A percentile compares a stretch with the other conserved stretches of the same genome.
Evolutionary conservation across 2,888 invertebrate genomes (phyloP).

Genomic region (Zygogramma bicolorata): DNA sequence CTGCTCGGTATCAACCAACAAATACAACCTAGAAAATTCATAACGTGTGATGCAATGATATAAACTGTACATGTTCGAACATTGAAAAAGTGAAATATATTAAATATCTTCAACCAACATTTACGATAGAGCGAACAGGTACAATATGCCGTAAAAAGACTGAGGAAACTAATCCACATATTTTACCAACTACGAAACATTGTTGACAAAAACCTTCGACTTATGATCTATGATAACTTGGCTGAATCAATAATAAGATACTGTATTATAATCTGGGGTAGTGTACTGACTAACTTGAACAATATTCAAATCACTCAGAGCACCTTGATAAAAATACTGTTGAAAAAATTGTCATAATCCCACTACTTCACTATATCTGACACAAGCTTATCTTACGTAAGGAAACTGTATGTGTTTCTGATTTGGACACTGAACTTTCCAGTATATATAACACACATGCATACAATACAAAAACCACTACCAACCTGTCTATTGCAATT

Average conservation of each 20-base stretch:
- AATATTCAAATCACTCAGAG: too few species aligned
- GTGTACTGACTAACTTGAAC: too few species aligned
- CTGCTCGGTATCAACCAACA: slow-evolving; percentile 7
- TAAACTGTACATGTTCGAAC: too few species aligned
- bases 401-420: not conserved
- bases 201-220: slow-evolving; percentile 1
- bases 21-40: not conserved
- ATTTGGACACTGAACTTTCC: not conserved
- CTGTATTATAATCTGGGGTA: too few species aligned
- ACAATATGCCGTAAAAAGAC: not conserved
- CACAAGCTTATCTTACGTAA: not conserved
- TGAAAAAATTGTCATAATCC: too few species aligned
- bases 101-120: slow-evolving; percentile 2
- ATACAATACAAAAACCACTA: too few species aligned
- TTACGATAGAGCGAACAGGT: not conserved
- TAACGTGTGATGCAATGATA: not conserved
- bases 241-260: too few species aligned
- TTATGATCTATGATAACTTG: too few species aligned
- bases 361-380: not conserved
- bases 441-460: not conserved
- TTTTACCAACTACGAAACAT: not conserved
- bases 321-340: too few species aligned
- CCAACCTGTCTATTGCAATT: too few species aligned
- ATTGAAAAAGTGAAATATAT: too few species aligned
- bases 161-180: too few species aligned